These are phyloP conservation scores for Theodoxus fluviatilis DNA, from an alignment of 2,888 invertebrate species.

Conservation along the genomic window DNA sequence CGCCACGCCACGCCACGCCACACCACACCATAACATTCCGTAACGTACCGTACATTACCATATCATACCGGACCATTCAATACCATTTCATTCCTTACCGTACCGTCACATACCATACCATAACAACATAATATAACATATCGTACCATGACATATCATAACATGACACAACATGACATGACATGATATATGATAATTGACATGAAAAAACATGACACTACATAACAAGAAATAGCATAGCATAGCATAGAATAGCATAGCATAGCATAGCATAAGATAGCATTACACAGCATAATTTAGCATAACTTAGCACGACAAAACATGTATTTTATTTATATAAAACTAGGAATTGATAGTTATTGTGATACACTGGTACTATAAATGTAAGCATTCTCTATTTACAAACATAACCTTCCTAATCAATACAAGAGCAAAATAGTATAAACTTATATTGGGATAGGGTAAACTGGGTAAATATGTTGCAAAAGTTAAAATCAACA, in stretches of 20 bases:
- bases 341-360: too few species aligned
- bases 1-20: slow-evolving; percentile 30
- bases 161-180: background rate
- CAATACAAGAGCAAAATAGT: too few species aligned
- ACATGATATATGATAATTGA: slow-evolving; percentile 12
- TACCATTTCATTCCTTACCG: slow-evolving; percentile 30
- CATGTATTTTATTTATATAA: too few species aligned
- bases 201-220: background rate
- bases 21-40: slow-evolving; percentile 23
- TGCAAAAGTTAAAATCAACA: too few species aligned
- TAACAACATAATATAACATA: slow-evolving; percentile 14
- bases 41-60: slow-evolving; percentile 25
- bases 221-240: slow-evolving; percentile 7
- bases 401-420: too few species aligned
- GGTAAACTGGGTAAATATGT: too few species aligned
- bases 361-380: too few species aligned
- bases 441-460: too few species aligned
- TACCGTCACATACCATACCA: slow-evolving; percentile 14
- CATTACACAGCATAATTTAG: slow-evolving; percentile 12
- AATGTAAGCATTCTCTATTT: too few species aligned
- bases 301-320: background rate
- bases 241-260: slow-evolving; percentile 17
- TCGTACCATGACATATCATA: slow-evolving; percentile 13
- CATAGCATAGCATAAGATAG: slow-evolving; percentile 3
- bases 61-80: slow-evolving; percentile 31